Percentiles rank a stretch among this genome's conserved stretches.
These are phyloP conservation scores for Mergus octosetaceus DNA, from an alignment of 2,797 vertebrate species.

Conservation along the genomic window DNA sequence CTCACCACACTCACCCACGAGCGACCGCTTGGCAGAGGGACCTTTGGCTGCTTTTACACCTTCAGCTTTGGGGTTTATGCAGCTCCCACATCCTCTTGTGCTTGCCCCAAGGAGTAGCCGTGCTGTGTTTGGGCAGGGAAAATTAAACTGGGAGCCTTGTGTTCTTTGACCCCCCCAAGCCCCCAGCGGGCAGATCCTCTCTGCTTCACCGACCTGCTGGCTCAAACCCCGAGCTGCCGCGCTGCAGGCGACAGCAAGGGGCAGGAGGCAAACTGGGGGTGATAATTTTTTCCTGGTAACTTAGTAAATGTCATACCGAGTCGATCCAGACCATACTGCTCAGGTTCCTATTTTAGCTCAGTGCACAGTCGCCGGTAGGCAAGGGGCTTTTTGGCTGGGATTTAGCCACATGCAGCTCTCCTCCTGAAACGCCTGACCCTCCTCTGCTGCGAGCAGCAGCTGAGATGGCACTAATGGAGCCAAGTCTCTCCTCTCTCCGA, in stretches of 20 bases:
- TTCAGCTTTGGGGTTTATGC: background rate
- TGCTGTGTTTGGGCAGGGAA: background rate
- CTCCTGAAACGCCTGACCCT: background rate
- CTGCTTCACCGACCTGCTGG: background rate
- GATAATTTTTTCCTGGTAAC: background rate
- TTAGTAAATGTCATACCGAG: background rate
- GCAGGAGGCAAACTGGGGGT: background rate
- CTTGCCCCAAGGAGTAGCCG: background rate
- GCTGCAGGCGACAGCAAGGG: background rate
- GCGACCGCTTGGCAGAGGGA: background rate
- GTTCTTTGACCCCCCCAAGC: background rate
- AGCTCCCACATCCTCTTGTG: background rate
- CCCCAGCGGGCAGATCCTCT: background rate
- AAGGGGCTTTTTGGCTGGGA: accelerated
- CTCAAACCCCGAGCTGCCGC: background rate
- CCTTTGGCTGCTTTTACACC: background rate
- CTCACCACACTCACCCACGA: accelerated
- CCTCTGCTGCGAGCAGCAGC: background rate
- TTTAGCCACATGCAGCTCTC: background rate
- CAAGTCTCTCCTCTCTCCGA: background rate
- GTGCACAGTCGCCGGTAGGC: background rate
- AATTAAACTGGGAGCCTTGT: background rate
- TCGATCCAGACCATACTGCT: background rate
- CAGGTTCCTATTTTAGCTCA: background rate
- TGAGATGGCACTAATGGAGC: background rate